These are phyloP conservation scores for Chaenodraco wilsoni DNA, from an alignment of 2,797 vertebrate genomes.

Conservation along the genomic window DNA sequence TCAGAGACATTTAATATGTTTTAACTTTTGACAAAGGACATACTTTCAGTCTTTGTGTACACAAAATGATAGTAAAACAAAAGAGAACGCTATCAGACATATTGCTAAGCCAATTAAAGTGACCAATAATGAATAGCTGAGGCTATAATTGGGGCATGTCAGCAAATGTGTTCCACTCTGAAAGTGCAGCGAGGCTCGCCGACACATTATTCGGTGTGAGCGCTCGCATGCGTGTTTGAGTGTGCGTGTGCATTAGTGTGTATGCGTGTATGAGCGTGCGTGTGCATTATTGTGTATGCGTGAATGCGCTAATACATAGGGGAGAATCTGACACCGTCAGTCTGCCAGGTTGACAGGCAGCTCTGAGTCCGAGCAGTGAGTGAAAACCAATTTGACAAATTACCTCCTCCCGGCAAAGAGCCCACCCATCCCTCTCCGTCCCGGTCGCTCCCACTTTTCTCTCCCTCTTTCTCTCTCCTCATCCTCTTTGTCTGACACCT, in stretches of 20 bases:
- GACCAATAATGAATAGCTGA: slow-evolving; percentile 61
- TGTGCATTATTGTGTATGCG: slow-evolving; percentile 34
- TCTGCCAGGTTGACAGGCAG: slow-evolving; percentile 85
- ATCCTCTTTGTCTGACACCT: slow-evolving; percentile 63
- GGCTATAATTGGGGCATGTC: slow-evolving; percentile 54
- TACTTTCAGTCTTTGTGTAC: slow-evolving; percentile 54
- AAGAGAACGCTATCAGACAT: slow-evolving; percentile 55
- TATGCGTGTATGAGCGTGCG: no score
- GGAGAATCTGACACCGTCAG: slow-evolving; percentile 85
- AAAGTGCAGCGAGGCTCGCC: slow-evolving; percentile 37
- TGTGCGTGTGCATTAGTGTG: slow-evolving; percentile 34
- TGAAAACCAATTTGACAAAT: slow-evolving; percentile 90
- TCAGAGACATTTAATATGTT: slow-evolving; percentile 33
- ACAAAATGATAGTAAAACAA: slow-evolving; percentile 60
- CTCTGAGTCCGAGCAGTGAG: slow-evolving; percentile 81
- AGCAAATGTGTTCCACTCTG: slow-evolving; percentile 45
- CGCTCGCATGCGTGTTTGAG: slow-evolving; percentile 10
- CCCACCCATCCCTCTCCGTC: slow-evolving; percentile 64
- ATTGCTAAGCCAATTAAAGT: slow-evolving; percentile 69
- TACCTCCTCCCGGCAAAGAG: slow-evolving; percentile 73
- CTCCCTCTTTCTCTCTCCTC: slow-evolving; percentile 16
- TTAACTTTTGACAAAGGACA: slow-evolving; percentile 18
- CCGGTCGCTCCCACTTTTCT: slow-evolving; percentile 41
- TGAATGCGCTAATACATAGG: slow-evolving; percentile 59
- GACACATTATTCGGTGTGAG: slow-evolving; percentile 51